Evolutionary conservation across 35 echinoderm and acorn worm genomes (phyloP).

Genomic region (Apostichopus parvimensis): DNA sequence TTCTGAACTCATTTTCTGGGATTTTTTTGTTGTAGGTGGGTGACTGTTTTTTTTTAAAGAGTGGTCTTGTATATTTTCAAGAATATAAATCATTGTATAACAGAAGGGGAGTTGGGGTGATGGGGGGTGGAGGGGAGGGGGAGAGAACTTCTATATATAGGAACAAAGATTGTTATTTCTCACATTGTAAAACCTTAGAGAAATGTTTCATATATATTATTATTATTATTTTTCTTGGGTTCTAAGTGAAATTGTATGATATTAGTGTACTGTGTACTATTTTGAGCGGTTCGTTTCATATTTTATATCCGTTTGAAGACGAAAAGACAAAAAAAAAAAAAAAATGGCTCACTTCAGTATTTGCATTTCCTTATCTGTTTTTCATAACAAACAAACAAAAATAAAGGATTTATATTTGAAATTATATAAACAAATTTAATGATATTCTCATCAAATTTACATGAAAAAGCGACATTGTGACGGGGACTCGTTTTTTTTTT

Average conservation of each 20-base stretch:
- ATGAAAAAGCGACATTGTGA: not conserved
- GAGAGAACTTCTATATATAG: too few relatives aligned
- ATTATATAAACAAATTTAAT: conserved; percentile 8
- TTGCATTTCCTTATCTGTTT: conserved; percentile 7
- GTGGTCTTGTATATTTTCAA: conserved; percentile 22
- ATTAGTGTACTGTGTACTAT: not conserved
- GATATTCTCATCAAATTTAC: not conserved
- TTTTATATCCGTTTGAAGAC: not conserved
- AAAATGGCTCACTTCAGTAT: not conserved
- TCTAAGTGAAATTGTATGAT: too few relatives aligned
- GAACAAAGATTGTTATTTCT: too few relatives aligned
- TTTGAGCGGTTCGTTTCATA: not conserved
- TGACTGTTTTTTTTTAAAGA: not conserved
- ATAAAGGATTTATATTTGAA: conserved; percentile 15
- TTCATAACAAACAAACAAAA: not conserved
- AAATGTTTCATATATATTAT: too few relatives aligned
- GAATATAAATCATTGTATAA: not conserved
- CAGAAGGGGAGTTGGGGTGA: not conserved
- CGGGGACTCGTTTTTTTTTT: not conserved
- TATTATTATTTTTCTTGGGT: too few relatives aligned
- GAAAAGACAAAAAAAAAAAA: not conserved
- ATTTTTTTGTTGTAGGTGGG: not conserved
- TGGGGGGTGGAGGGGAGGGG: too few relatives aligned
- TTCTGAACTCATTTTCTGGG: not conserved
- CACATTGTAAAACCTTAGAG: too few relatives aligned